Base-by-base conservation (phyloP, 1,140 invertebrate genomes). In the Trigoniulus corallinus region DNA sequence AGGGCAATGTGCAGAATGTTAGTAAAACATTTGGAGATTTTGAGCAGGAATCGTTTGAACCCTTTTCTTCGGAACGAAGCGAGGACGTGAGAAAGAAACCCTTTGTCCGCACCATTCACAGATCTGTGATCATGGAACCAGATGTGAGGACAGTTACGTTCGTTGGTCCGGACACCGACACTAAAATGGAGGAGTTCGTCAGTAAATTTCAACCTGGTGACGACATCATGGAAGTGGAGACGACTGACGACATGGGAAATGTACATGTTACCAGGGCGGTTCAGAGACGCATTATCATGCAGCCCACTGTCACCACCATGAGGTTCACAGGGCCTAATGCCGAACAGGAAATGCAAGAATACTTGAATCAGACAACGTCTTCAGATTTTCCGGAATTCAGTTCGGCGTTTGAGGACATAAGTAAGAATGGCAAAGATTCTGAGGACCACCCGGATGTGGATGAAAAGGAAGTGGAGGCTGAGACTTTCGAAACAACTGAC, bases 121-220 rank as follows among this genome's bases (percentile, higher is more conserved):
- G 69, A 42, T 66, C 64, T 40, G 66, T 74, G 22, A 62, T 69
- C 59, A 55, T 74, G 48, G 68, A 70, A 3, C 67, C 71, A 2
- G 69, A 74, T 60, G 61, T 75, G 7, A 64, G 63, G 37, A 70
- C 69, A 56, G 61, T 75, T 18, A 74, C 72, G n/a, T 75, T 75
- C 54, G 65, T 61, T 52, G 74, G 74, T 13, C 62, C 65, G 18
- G 67, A 73, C 54, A 71, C 72, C 21, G 66, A 73, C 50, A 56
- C 68, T 49, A 64, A 68, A 53, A 54, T 75, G 50, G 57, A 65
- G 54, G 63, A 72, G 34, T 74, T 70, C 47, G 67, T 74, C 26
- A 61, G 69, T 39, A 58, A 67, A 25, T 75, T 74, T 57, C 62
- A 63, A 45, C 69, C 71, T 43, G 72, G 71, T 15, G 68, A 73